A percentile compares a stretch with the other conserved stretches of the same genome.
Conservation (phyloP, 1,140 invertebrate genomes). For the Colletes latitarsis region DNA sequence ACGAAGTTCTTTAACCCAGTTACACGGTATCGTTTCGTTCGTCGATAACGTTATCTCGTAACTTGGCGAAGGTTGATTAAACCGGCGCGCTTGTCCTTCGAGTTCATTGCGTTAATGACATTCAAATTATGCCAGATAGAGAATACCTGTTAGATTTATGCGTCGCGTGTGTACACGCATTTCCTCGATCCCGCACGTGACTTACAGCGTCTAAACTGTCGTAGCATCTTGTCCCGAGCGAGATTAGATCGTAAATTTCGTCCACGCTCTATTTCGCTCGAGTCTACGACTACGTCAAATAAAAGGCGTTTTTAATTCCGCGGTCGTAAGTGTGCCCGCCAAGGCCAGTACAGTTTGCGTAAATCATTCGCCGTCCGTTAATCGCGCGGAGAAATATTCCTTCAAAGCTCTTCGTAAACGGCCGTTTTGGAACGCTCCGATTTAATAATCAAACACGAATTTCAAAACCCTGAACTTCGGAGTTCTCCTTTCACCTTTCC, state of each 20-base stretch:
- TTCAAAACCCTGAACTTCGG: not conserved
- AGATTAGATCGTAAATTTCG: not conserved
- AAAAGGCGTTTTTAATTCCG: not conserved
- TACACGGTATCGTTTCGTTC: too few species aligned
- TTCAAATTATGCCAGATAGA: not conserved
- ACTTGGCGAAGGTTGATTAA: not conserved
- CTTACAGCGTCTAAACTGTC: not conserved
- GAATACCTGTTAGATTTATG: constrained; percentile 11
- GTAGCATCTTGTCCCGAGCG: not conserved
- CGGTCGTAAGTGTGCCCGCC: not conserved
- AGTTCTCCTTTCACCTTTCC: not conserved
- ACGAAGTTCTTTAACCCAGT: not conserved
- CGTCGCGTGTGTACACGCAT: not conserved
- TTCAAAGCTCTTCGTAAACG: too few species aligned
- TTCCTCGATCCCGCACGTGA: not conserved
- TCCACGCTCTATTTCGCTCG: not conserved
- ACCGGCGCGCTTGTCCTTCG: not conserved
- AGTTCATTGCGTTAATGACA: not conserved
- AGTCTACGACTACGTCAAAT: not conserved
- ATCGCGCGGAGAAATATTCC: too few species aligned
- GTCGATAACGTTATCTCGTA: not conserved
- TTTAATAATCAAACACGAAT: not conserved
- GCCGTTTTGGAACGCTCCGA: too few species aligned
- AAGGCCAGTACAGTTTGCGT: too few species aligned
- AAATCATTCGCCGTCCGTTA: too few species aligned